A percentile compares a stretch with the other conserved stretches of the same genome.
phyloP scores from a whole-genome alignment of 1,140 invertebrate genomes.

The Trinorchestia longiramus region DNA sequence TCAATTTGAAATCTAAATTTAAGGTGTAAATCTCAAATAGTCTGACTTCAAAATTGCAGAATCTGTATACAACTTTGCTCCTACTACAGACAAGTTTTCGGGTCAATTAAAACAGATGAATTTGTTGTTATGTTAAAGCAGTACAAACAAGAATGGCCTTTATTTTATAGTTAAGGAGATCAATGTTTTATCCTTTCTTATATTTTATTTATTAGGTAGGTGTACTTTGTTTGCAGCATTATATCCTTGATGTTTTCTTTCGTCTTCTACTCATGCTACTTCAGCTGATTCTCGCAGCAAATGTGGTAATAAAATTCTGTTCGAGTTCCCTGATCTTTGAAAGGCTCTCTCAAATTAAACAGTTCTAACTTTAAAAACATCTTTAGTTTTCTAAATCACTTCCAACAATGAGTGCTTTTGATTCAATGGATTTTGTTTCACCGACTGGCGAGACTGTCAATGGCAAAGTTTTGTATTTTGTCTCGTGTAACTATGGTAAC shows the following conservation, averaged over 20 bases:
- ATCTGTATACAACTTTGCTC: too few species aligned
- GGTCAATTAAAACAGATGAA: too few species aligned
- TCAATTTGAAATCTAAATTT: too few species aligned
- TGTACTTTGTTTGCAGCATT: not conserved
- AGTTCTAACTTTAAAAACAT: not conserved
- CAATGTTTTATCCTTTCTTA: too few species aligned
- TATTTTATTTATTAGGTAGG: too few species aligned
- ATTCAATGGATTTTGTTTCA: not conserved
- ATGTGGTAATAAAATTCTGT: not conserved
- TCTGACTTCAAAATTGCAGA: too few species aligned
- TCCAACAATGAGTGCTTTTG: not conserved
- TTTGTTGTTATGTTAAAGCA: too few species aligned
- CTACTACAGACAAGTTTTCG: too few species aligned
- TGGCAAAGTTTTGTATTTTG: not conserved
- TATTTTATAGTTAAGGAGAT: too few species aligned
- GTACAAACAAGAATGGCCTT: too few species aligned
- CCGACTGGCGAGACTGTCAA: not conserved
- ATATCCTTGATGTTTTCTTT: not conserved
- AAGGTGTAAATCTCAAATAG: too few species aligned
- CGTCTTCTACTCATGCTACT: not conserved
- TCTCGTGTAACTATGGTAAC: not conserved
- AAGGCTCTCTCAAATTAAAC: not conserved
- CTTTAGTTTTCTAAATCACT: not conserved
- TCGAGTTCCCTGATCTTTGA: not conserved
- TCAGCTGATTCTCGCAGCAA: not conserved